Evolutionary conservation across 2,888 invertebrate species (phyloP), one percentile per base, ranked within the genome.

Genomic region (Lumbricus terrestris): DNA sequence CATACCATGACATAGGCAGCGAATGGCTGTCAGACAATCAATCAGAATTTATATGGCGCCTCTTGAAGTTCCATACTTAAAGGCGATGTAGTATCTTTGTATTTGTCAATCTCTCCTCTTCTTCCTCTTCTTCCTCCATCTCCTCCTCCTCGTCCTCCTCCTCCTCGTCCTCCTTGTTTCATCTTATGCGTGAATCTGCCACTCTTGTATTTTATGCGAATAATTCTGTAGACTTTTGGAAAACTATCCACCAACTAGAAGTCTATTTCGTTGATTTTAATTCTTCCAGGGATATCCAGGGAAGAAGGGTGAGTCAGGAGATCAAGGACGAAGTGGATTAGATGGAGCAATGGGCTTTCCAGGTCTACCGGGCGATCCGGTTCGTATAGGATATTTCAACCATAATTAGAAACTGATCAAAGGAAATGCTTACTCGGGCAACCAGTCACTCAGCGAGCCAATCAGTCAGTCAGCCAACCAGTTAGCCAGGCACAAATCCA

Each of bases 211-310:
- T 29, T 69, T n/a, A 29, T 29, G 6, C n/a, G 69, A 69, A 69
- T 69, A n/a, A 29, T 29, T 15, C 13, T 8, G n/a, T 3, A 29
- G n/a, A 3, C 0, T 69, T 69, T n/a, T n/a, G n/a, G n/a, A 69
- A 69, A 29, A 13, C n/a, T n/a, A 69, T 69, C 23, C 54, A 54
- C 54, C 20, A 29, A 29, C 4, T 69, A 4, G 5, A n/a, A n/a
- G 29, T 29, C 1, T 69, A 69, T 16, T 69, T n/a, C 0, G 69
- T 23, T 15, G 33, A 88, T 40, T 88, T 35, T 0, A 34, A 5
- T 89, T 89, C n/a, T 89, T 89, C n/a, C 35, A 89, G 82, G 54
- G 89, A 34, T 2, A 82, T 69, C 16, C 18, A 34, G 89, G 89
- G 16, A 34, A 34, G 82, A 82, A 90, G 35, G 90, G 82, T 20